Conservation (phyloP, 1,140 invertebrate genomes). For the Lordiphosa clarofinis region DNA sequence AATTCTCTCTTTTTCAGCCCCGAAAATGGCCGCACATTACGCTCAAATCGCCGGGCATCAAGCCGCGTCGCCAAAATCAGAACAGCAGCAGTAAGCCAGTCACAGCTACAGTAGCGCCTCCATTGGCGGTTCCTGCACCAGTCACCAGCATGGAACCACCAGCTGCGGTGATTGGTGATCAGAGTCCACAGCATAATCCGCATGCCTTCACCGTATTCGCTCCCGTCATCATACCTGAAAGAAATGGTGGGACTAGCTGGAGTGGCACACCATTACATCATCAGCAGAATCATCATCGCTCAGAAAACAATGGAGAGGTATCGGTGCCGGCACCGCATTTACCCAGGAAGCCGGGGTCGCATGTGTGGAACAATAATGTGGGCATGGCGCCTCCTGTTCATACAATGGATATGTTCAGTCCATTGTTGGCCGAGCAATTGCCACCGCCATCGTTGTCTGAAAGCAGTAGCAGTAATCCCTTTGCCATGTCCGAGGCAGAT, state of each 20-base stretch:
- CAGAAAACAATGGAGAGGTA: conserved; percentile 46
- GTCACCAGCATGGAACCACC: conserved; percentile 14
- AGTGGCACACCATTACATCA: conserved; percentile 44
- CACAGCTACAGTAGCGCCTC: conserved; percentile 28
- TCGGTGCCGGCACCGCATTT: conserved; percentile 58
- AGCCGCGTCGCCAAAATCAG: conserved; percentile 82
- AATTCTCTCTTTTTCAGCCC: conserved; percentile 81
- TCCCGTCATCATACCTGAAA: conserved; percentile 67
- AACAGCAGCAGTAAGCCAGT: conserved; percentile 61
- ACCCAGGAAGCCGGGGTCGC: conserved; percentile 57
- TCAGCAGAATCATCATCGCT: conserved; percentile 8
- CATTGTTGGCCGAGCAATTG: conserved; percentile 37
- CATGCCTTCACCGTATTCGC: conserved; percentile 72
- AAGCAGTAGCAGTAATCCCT: conserved; percentile 32
- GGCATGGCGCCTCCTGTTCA: conserved; percentile 8
- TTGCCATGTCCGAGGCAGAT: conserved; percentile 20
- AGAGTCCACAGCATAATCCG: conserved; percentile 70
- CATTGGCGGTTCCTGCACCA: conserved; percentile 21
- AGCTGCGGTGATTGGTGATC: conserved; percentile 37
- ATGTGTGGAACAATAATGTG: conserved; percentile 59
- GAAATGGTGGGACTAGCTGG: conserved; percentile 63
- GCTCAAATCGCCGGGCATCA: conserved; percentile 94
- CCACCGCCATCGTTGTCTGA: conserved; percentile 10
- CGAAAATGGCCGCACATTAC: conserved; percentile 92
- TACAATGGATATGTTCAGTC: conserved; percentile 49